A percentile compares a stretch with the other conserved stretches of the same genome.
Conservation (phyloP, 1,140 invertebrate species). For the Leptonema lineaticorne region DNA sequence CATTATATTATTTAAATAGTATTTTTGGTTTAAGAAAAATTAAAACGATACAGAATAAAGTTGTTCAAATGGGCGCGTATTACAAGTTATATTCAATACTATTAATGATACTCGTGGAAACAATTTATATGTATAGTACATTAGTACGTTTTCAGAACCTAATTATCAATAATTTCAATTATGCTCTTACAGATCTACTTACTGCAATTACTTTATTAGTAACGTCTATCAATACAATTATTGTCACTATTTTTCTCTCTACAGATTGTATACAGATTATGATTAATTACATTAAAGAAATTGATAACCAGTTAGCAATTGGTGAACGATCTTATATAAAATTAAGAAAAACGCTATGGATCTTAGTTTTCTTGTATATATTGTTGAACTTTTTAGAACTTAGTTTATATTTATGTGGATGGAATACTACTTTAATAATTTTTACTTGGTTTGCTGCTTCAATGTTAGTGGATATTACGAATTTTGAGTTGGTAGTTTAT, state of each 20-base stretch:
- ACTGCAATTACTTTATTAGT: not conserved
- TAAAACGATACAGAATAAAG: not conserved
- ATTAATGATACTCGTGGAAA: not conserved
- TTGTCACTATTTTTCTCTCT: not conserved
- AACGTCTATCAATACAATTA: not conserved
- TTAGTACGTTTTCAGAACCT: not conserved
- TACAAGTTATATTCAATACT: not conserved
- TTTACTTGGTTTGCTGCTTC: not conserved
- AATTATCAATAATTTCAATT: not conserved
- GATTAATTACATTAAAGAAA: not conserved
- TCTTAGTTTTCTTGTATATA: not conserved
- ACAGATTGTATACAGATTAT: not conserved
- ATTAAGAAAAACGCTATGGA: not conserved
- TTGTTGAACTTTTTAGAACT: not conserved
- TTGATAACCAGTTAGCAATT: not conserved
- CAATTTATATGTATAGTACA: not conserved
- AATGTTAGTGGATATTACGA: not conserved
- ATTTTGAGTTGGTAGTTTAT: slow-evolving; percentile 4
- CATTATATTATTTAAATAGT: not conserved
- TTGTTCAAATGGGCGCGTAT: not conserved
- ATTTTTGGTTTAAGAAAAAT: not conserved
- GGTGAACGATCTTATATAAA: not conserved
- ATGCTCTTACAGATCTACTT: not conserved
- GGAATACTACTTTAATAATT: not conserved
- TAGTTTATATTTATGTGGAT: not conserved